These are phyloP conservation scores for Anguilla marmorata DNA, from an alignment of 2,797 vertebrate species.

Conservation along the genomic window DNA sequence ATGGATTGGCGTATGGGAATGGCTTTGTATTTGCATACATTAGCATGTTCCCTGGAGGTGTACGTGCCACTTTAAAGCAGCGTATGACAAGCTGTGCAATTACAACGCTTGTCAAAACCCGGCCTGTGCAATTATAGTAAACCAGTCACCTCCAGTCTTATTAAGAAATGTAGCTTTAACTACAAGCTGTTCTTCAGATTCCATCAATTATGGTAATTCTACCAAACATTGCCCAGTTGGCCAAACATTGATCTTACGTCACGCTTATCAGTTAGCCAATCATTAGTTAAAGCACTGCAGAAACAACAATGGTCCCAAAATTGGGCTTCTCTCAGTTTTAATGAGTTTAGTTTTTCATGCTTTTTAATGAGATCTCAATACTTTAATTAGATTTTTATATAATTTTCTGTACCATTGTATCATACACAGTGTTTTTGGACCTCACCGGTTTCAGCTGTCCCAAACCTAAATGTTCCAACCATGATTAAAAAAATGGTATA, in stretches of 20 bases:
- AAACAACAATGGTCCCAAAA: not conserved
- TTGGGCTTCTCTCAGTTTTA: too few relatives aligned
- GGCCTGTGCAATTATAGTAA: not conserved
- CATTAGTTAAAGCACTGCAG: not conserved
- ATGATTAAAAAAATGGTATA: too few relatives aligned
- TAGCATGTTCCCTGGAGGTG: slow-evolving; percentile 35
- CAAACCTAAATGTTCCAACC: too few relatives aligned
- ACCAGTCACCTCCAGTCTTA: not conserved
- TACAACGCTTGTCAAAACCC: slow-evolving; percentile 19
- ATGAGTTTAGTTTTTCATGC: too few relatives aligned
- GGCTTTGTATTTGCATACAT: slow-evolving; percentile 47
- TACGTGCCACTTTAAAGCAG: slow-evolving; percentile 33
- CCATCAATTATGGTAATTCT: not conserved
- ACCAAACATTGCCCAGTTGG: not conserved
- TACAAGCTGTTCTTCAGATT: not conserved
- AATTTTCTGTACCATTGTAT: too few relatives aligned
- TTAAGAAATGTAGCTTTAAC: not conserved
- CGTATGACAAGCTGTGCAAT: slow-evolving; percentile 41
- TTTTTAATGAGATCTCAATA: too few relatives aligned
- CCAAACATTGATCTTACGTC: not conserved
- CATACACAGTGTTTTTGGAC: too few relatives aligned
- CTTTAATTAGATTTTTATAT: too few relatives aligned
- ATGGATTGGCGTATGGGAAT: slow-evolving; percentile 39
- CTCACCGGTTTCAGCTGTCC: too few relatives aligned
- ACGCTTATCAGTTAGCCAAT: not conserved